These are phyloP conservation scores for Leptodactylus fuscus DNA, from an alignment of 2,113 vertebrate species.

Conservation along the genomic window DNA sequence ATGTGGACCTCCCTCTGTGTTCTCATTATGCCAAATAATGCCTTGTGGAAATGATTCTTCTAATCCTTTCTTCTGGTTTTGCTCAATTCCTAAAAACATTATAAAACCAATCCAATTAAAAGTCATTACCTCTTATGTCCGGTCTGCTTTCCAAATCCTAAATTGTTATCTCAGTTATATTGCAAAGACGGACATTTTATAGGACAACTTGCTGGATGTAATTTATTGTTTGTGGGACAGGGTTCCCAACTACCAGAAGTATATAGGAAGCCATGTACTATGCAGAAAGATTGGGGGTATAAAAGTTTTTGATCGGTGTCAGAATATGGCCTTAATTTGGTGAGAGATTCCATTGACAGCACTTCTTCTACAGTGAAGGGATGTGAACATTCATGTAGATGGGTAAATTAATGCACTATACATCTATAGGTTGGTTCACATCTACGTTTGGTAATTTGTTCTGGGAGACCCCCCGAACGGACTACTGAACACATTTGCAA, in stretches of 20 bases:
- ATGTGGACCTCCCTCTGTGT: conserved; percentile 82
- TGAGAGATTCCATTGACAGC: not conserved
- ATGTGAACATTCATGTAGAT: not conserved
- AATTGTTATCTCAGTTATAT: conserved; percentile 30
- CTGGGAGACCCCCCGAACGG: too few species aligned
- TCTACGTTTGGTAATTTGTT: too few species aligned
- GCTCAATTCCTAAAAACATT: conserved; percentile 78
- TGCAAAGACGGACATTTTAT: conserved; percentile 1
- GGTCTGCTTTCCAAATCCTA: conserved; percentile 71
- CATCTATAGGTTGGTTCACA: too few species aligned
- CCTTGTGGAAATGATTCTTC: conserved; percentile 81
- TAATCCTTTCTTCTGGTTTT: conserved; percentile 82
- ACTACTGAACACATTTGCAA: too few species aligned
- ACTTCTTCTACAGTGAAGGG: not conserved
- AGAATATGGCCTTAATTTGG: too few species aligned
- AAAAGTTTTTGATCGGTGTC: not conserved
- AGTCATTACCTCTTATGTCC: conserved; percentile 79
- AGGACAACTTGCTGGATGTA: not conserved
- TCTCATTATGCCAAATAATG: conserved; percentile 85
- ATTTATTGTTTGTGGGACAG: not conserved
- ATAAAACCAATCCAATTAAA: conserved; percentile 88
- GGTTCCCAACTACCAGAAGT: not conserved
- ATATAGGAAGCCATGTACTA: too few species aligned
- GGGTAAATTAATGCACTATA: not conserved
- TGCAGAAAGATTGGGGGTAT: not conserved